phyloP scores from a whole-genome alignment of 2,113 vertebrate species.

The Pterocles orientalis region DNA sequence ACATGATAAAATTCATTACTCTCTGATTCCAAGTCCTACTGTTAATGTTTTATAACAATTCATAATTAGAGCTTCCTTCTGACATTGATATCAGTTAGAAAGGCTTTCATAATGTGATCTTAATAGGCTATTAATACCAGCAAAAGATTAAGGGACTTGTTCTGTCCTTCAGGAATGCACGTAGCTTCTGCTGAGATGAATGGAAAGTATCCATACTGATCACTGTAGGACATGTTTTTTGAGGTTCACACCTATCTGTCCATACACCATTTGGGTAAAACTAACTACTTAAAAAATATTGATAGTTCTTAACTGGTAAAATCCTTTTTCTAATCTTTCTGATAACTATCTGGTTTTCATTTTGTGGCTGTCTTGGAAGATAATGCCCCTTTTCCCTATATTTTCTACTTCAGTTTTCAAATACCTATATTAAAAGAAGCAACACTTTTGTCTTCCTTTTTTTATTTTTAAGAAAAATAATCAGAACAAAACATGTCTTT shows the following conservation, averaged over 20 bases:
- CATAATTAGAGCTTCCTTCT: conserved; percentile 40
- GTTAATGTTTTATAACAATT: conserved; percentile 54
- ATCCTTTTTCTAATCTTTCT: neutral
- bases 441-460: no score
- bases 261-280: neutral
- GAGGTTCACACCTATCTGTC: neutral
- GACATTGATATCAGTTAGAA: neutral
- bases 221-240: neutral
- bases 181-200: neutral
- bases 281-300: neutral
- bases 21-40: neutral
- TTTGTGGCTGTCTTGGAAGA: neutral
- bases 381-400: neutral
- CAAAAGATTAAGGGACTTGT: conserved; percentile 51
- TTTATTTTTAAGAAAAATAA: neutral
- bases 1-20: neutral
- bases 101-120: conserved; percentile 44
- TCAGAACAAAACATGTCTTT: neutral
- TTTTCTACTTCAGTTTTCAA: neutral
- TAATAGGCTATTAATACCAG: conserved; percentile 60
- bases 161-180: neutral
- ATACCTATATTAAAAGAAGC: neutral
- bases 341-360: neutral
- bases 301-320: neutral
- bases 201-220: neutral